Evolutionary conservation across 2,888 invertebrate species (phyloP), one percentile per base, ranked within the genome.

Genomic region (Thymelicus lineola): DNA sequence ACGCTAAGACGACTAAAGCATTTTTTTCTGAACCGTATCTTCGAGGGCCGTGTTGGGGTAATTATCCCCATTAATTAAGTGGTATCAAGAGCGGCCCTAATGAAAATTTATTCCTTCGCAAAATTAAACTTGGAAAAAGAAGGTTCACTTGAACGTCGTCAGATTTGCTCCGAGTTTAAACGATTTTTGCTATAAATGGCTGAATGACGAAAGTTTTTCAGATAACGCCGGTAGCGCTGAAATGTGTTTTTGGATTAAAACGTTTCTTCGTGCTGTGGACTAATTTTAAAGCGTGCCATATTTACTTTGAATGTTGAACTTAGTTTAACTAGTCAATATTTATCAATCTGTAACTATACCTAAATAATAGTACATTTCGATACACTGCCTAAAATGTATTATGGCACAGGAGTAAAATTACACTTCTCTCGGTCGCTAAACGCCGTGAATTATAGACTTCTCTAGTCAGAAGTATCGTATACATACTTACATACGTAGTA

Each of bases 91-190:
- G 75, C 77, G 74, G 71, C 73, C 82, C 84, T 89, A 90, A 91
- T 91, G 89, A 85, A 90, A 90, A 91, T 91, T 89, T 90, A 91
- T 90, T 87, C 84, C 79, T 76, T 80, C 77, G 78, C 81, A 72
- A 84, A 89, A 89, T 89, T 88, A 86, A 86, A 79, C 75, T 75
- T 82, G 80, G 84, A 83, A 87, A 86, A 84, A 81, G 69, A 59
- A 53, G 63, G 59, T 59, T 64, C 58, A 14, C 77, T 73, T 76
- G 71, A 72, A 74, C 78, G 77, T 71, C 77, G 75, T 69, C 69
- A 69, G 69, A 69, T 69, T 69, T 64, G 45, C 57, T 72, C 66
- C 65, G 69, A 75, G 75, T 70, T 70, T 65, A 70, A 70, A 65
- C 64, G 65, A 35, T 70, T 70, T 70, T 64, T 65, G 42, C 69